Conservation (phyloP, 2,888 invertebrate species). For the Latheticus oryzae region DNA sequence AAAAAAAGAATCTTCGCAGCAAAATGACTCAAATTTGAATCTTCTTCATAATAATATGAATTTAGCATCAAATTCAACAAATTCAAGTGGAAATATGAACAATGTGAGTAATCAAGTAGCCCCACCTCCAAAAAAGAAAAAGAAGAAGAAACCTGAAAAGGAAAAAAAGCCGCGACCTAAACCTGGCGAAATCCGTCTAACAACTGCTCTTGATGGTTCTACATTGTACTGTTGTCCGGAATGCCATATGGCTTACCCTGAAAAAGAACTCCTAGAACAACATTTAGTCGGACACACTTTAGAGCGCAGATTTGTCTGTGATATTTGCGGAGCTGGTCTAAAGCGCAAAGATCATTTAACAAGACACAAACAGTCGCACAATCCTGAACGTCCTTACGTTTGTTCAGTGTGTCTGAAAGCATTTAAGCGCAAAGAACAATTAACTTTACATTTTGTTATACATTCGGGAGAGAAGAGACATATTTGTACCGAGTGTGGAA, state of each 20-base stretch:
- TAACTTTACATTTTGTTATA: slow-evolving; percentile 89
- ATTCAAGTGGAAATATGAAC: neutral
- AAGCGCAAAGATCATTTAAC: slow-evolving; percentile 90
- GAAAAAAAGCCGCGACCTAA: slow-evolving; percentile 87
- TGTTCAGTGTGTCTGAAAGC: slow-evolving; percentile 90
- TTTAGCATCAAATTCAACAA: slow-evolving; percentile 45
- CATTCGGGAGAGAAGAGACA: slow-evolving; percentile 91
- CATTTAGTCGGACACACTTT: slow-evolving; percentile 89
- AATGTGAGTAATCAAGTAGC: slow-evolving; percentile 53
- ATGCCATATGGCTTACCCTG: slow-evolving; percentile 91
- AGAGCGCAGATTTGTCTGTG: slow-evolving; percentile 87
- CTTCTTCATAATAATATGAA: slow-evolving; percentile 57
- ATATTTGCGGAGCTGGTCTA: slow-evolving; percentile 88
- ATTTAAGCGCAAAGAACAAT: slow-evolving; percentile 89
- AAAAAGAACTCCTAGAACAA: slow-evolving; percentile 84
- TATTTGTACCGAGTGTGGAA: slow-evolving; percentile 88
- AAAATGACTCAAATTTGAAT: slow-evolving; percentile 57
- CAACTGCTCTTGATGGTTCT: slow-evolving; percentile 84
- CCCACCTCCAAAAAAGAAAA: slow-evolving; percentile 77
- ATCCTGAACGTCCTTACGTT: slow-evolving; percentile 88
- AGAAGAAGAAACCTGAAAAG: slow-evolving; percentile 80
- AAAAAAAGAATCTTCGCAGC: slow-evolving; percentile 77
- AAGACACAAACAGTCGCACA: slow-evolving; percentile 88
- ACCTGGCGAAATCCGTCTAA: slow-evolving; percentile 83
- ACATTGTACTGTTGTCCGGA: slow-evolving; percentile 89